These are phyloP conservation scores for Rhopalosiphum padi DNA, from an alignment of 1,140 invertebrate genomes.

Conservation along the genomic window DNA sequence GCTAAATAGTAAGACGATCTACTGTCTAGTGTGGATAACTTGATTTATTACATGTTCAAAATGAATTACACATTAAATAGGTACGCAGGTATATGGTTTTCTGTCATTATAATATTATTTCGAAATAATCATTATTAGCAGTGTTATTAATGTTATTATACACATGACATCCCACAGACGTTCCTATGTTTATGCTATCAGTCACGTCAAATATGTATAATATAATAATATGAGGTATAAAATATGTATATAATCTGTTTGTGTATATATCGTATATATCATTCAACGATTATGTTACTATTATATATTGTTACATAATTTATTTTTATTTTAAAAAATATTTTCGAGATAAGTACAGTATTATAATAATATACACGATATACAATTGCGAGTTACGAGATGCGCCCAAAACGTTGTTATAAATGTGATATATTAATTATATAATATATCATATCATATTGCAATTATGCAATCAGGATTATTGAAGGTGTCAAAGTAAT, in stretches of 20 bases:
- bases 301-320: background rate
- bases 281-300: background rate
- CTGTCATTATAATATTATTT: background rate
- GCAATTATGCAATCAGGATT: background rate
- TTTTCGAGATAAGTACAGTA: background rate
- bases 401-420: background rate
- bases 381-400: background rate
- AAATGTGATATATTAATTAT: background rate
- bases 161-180: background rate
- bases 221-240: background rate
- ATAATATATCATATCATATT: background rate
- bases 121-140: background rate
- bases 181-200: background rate
- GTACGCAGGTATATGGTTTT: background rate
- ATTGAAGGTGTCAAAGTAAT: background rate
- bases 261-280: background rate
- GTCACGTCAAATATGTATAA: background rate
- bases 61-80: background rate
- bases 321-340: background rate
- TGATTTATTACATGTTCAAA: background rate
- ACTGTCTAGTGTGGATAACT: background rate
- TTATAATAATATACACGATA: background rate
- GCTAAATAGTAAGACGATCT: background rate
- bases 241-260: background rate
- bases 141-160: background rate